Conservation (phyloP, 2,797 vertebrate genomes). For the Oophaga sylvatica region DNA sequence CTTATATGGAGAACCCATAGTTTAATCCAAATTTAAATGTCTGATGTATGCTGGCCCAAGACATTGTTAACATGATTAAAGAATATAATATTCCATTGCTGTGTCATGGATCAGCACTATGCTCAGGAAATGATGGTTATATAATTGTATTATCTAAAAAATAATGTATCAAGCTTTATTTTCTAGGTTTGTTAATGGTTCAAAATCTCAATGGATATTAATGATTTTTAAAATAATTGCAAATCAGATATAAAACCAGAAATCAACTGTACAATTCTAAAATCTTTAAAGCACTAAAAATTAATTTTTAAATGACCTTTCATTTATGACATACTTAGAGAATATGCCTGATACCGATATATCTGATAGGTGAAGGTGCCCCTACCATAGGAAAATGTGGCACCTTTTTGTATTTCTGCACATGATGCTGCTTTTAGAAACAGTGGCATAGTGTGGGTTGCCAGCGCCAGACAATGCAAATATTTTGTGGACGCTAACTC, state of each 20-base stretch:
- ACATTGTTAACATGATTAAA: not conserved
- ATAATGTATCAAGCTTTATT: not conserved
- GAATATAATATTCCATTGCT: not conserved
- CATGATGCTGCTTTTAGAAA: no score
- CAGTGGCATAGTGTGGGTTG: no score
- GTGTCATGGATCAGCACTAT: not conserved
- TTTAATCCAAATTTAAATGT: not conserved
- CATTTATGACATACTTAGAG: no score
- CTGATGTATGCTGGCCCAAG: not conserved
- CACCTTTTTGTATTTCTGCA: no score
- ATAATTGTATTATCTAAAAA: not conserved
- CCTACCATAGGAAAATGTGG: no score
- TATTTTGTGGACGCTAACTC: no score
- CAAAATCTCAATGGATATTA: not conserved
- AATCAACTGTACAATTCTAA: not conserved
- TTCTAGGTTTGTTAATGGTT: not conserved
- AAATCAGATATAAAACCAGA: not conserved
- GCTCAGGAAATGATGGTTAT: not conserved
- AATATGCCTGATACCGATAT: no score
- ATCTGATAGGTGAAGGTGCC: no score
- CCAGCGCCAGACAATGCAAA: no score
- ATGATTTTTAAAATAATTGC: not conserved
- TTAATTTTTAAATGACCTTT: no score
- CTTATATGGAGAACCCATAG: conserved; percentile 4
- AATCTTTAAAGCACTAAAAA: no score